Base-by-base conservation (phyloP, 1,140 invertebrate species). In the Pantala flavescens region DNA sequence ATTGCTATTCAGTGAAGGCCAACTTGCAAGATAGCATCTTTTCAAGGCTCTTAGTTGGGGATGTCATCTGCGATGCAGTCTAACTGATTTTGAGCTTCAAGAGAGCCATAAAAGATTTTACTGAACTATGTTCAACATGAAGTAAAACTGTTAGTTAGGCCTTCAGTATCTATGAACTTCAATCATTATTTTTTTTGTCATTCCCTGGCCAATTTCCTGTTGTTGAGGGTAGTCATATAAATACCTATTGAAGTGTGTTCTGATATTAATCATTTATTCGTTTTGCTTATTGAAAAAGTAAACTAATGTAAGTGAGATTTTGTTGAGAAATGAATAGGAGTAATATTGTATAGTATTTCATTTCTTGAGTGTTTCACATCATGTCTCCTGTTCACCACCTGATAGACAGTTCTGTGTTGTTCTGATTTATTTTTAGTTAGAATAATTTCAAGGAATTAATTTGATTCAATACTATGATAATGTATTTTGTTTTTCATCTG, bases 161-260 rank as follows among this genome's bases (percentile, higher is more conserved):
- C 49, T 63, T 63, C 49, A 21, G 49, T 63, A 63, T 19, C 16
- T 63, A 63, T 63, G 28, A 63, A 63, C 49, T 63, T 63, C 14
- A 63, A 63, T 63, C n/a, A 63, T 63, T 16, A 63, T 36, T 7
- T 63, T 63, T 63, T 63, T 63, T 63, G 49, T 63, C 49, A 63
- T 63, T 63, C 49, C 49, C 49, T 63, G 49, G 49, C 49, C 49
- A 63, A 63, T 63, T 63, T 63, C 49, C n/a, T 16, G 49, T 63
- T 63, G 49, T 63, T 63, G n/a, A 63, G n/a, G 49, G 49, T 63
- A 63, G 49, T 63, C n/a, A 63, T 63, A 21, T 63, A 63, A 63
- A 19, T 7, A 63, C 49, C 49, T 21, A 63, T 63, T 63, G n/a
- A 63, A 63, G n/a, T 63, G 49, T 63, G 49, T 63, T 63, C 49